Evolutionary conservation across 2,797 vertebrate genomes (phyloP).

Genomic region (Anabacerthia variegaticeps): DNA sequence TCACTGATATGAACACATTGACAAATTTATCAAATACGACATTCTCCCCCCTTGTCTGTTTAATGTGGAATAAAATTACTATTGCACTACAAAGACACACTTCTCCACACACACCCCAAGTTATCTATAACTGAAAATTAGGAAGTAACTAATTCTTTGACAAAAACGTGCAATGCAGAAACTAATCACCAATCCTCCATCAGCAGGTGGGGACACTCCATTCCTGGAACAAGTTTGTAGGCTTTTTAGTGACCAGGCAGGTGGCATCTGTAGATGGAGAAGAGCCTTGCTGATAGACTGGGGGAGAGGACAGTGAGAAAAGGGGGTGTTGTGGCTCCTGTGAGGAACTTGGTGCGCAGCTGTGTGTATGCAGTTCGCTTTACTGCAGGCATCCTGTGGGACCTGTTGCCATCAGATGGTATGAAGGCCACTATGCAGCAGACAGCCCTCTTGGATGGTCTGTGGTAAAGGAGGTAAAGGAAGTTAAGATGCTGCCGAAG

Average conservation of each 20-base stretch:
- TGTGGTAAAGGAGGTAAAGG: background rate
- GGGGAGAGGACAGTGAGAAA: background rate
- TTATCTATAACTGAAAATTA: background rate
- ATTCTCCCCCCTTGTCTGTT: background rate
- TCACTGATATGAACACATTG: background rate
- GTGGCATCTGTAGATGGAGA: background rate
- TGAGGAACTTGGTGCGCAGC: accelerated
- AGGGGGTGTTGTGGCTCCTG: background rate
- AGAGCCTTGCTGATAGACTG: background rate
- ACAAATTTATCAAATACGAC: background rate
- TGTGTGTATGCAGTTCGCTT: accelerated
- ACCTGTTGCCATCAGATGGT: background rate
- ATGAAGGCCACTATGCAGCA: background rate
- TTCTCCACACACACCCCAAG: background rate
- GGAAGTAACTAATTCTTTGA: background rate
- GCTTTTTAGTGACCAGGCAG: background rate
- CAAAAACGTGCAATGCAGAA: background rate
- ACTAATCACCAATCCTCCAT: background rate
- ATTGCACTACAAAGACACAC: background rate
- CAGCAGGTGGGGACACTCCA: background rate
- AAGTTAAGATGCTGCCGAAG: background rate
- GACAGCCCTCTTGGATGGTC: background rate
- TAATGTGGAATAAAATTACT: background rate
- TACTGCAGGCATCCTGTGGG: accelerated
- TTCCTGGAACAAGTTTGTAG: background rate